phyloP scores from a whole-genome alignment of 2,797 vertebrate genomes.

The Brotula barbata region DNA sequence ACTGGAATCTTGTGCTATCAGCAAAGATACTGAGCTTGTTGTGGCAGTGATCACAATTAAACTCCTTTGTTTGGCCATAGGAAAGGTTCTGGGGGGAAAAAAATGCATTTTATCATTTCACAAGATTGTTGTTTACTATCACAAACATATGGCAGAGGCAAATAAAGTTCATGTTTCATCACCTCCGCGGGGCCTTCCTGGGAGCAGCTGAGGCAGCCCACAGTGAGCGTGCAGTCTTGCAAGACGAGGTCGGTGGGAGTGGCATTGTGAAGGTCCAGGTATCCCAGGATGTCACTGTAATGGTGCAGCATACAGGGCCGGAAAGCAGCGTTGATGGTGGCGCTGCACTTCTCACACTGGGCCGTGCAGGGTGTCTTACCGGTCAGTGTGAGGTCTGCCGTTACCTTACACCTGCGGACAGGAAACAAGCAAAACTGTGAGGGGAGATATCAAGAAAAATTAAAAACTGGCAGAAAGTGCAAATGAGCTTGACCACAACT shows the following conservation, averaged over 20 bases:
- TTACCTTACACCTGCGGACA: conserved; percentile 80
- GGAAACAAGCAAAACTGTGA: not conserved
- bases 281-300: conserved; percentile 82
- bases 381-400: conserved; percentile 77
- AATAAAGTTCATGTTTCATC: not conserved
- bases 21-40: conserved; percentile 75
- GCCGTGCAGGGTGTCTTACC: conserved; percentile 71
- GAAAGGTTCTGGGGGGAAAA: conserved; percentile 65
- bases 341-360: conserved; percentile 82
- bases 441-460: not conserved
- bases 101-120: not conserved
- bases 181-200: conserved; percentile 77
- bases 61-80: conserved; percentile 80
- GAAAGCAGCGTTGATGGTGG: conserved; percentile 75
- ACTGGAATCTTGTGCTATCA: conserved; percentile 81
- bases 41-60: conserved; percentile 83
- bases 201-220: conserved; percentile 82
- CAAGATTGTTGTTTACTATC: too few species aligned
- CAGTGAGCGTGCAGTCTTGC: conserved; percentile 74
- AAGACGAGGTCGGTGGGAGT: conserved; percentile 78
- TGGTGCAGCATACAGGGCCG: conserved; percentile 81
- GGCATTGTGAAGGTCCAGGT: conserved; percentile 80
- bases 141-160: too few species aligned
- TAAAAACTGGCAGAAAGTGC: too few species aligned
- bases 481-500: too few species aligned